phyloP scores from a whole-genome alignment of 1,140 invertebrate genomes.

The Ips nitidus region DNA sequence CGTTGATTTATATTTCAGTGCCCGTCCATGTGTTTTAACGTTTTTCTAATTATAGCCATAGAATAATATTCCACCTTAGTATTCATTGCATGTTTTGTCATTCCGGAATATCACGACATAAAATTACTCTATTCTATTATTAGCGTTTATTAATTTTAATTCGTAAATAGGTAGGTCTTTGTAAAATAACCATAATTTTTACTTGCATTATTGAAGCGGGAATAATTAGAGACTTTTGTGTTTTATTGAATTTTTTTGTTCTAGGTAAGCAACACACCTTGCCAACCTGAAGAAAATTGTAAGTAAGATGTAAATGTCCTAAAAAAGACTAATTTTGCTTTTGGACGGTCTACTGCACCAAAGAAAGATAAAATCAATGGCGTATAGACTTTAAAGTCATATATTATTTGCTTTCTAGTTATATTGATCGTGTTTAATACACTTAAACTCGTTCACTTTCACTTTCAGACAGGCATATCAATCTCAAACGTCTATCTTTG shows the following conservation, averaged over 20 bases:
- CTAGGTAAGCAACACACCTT: no score
- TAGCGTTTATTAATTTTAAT: conserved; percentile 15
- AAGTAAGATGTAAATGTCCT: no score
- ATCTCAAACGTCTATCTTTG: neutral
- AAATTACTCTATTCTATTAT: conserved; percentile 11
- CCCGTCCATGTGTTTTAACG: conserved; percentile 5
- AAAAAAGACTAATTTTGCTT: no score
- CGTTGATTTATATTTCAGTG: neutral
- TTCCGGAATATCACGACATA: conserved; percentile 12
- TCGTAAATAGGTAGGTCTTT: neutral
- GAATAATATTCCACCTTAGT: conserved; percentile 4
- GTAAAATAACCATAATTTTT: no score
- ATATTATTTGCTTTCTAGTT: conserved; percentile 13
- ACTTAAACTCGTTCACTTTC: conserved; percentile 12
- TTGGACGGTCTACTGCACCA: no score
- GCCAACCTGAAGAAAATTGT: no score
- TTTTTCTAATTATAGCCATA: conserved; percentile 12
- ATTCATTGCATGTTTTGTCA: conserved; percentile 15
- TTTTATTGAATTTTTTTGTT: no score
- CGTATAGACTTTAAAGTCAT: neutral
- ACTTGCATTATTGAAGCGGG: no score
- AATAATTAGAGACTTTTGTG: no score
- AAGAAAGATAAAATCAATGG: no score
- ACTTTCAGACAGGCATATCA: conserved; percentile 3
- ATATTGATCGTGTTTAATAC: neutral